A percentile compares a stretch with the other conserved stretches of the same genome.
Conservation (phyloP, 2,888 invertebrate species). For the Hecatera dysodea region DNA sequence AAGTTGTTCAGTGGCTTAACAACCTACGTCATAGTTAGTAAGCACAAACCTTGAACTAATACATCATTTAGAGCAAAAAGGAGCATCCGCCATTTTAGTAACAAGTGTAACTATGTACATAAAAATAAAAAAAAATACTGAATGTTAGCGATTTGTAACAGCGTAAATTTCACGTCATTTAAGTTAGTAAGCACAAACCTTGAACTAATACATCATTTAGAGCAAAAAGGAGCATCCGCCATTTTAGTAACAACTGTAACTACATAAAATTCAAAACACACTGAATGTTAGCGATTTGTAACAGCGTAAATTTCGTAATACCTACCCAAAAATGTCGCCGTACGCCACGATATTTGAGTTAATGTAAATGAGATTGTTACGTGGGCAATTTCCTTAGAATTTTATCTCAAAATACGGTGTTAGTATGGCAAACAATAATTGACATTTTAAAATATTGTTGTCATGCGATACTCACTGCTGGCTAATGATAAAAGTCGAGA, state of each 20-base stretch:
- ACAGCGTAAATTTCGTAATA: not conserved
- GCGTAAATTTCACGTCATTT: too few relatives aligned
- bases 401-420: conserved; percentile 15
- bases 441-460: not conserved
- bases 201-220: not conserved
- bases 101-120: too few relatives aligned
- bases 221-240: not conserved
- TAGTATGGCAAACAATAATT: conserved; percentile 21
- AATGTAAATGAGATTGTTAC: conserved; percentile 51
- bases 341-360: conserved; percentile 17
- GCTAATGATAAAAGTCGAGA: not conserved
- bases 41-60: not conserved
- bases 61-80: not conserved
- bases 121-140: too few relatives aligned
- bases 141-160: too few relatives aligned
- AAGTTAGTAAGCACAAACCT: not conserved
- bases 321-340: not conserved
- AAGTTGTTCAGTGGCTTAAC: not conserved
- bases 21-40: not conserved
- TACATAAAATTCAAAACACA: not conserved
- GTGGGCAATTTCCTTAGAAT: conserved; percentile 38
- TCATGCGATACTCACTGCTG: not conserved
- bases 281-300: not conserved
- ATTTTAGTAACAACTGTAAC: too few relatives aligned
- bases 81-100: not conserved